Evolutionary conservation across 2,888 invertebrate genomes (phyloP).

Genomic region (Agapostemon virescens): DNA sequence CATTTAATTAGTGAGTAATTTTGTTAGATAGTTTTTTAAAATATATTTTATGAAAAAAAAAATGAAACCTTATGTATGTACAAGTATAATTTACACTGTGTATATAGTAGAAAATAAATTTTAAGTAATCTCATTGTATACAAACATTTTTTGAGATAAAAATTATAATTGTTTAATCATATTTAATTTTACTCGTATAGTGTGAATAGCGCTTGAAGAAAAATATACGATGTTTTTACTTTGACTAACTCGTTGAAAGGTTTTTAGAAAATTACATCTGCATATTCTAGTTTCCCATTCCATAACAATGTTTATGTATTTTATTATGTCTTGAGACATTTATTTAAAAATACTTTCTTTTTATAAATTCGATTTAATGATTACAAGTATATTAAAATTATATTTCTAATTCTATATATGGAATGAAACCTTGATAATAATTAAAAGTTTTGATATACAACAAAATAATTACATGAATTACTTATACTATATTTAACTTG

Average conservation of each 20-base stretch:
- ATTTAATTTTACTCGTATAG: conserved; percentile 11
- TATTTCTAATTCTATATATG: not conserved
- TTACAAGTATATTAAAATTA: not conserved
- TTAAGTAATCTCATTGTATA: not conserved
- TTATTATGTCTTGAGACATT: not conserved
- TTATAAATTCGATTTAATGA: not conserved
- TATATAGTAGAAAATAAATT: conserved; percentile 13
- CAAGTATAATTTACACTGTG: conserved; percentile 35
- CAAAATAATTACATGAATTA: not conserved
- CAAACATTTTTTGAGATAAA: conserved; percentile 4
- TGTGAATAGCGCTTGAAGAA: conserved; percentile 18
- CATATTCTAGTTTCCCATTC: not conserved
- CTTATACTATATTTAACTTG: not conserved
- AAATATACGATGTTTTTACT: not conserved
- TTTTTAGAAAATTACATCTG: not conserved
- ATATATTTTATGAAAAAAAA: conserved; percentile 44
- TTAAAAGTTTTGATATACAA: not conserved
- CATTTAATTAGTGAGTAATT: conserved; percentile 50
- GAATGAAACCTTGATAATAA: not conserved
- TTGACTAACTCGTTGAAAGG: not conserved
- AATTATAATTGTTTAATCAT: not conserved
- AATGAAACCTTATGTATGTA: conserved; percentile 2
- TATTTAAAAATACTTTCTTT: not conserved
- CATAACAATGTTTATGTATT: not conserved
- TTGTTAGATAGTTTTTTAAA: conserved; percentile 44